phyloP scores from a whole-genome alignment of 2,113 vertebrate genomes.

The Gnathochromis pfefferi region DNA sequence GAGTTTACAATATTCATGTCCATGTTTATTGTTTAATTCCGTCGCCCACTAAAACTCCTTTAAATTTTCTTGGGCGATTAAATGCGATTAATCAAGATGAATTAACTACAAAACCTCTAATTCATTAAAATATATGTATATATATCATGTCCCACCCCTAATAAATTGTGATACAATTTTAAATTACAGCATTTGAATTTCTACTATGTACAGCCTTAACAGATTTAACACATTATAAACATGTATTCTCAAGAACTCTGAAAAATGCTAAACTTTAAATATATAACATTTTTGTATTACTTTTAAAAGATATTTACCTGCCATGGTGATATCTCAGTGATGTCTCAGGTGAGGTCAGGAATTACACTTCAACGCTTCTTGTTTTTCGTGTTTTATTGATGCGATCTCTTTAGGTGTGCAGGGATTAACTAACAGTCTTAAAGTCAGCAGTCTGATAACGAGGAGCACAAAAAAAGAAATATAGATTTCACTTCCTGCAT shows the following conservation, averaged over 20 bases:
- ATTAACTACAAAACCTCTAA: background rate
- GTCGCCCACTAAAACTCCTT: background rate
- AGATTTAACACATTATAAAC: background rate
- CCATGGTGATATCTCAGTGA: background rate
- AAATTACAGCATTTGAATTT: background rate
- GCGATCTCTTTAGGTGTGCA: background rate
- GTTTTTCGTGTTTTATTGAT: background rate
- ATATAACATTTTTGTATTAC: fast-evolving
- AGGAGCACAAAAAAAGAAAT: background rate
- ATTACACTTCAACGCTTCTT: background rate
- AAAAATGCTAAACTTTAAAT: background rate
- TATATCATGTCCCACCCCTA: background rate
- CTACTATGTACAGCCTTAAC: background rate
- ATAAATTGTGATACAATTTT: background rate
- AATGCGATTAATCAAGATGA: background rate
- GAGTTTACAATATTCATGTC: background rate
- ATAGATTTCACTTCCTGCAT: conserved; percentile 16
- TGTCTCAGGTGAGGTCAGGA: background rate
- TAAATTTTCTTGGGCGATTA: background rate
- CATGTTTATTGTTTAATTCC: background rate
- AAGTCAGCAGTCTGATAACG: background rate
- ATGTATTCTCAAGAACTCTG: background rate
- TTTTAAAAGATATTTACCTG: background rate
- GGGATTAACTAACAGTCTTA: background rate
- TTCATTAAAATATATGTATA: background rate